These are phyloP conservation scores for Doris montereyensis DNA, from an alignment of 2,888 invertebrate species.

Conservation along the genomic window DNA sequence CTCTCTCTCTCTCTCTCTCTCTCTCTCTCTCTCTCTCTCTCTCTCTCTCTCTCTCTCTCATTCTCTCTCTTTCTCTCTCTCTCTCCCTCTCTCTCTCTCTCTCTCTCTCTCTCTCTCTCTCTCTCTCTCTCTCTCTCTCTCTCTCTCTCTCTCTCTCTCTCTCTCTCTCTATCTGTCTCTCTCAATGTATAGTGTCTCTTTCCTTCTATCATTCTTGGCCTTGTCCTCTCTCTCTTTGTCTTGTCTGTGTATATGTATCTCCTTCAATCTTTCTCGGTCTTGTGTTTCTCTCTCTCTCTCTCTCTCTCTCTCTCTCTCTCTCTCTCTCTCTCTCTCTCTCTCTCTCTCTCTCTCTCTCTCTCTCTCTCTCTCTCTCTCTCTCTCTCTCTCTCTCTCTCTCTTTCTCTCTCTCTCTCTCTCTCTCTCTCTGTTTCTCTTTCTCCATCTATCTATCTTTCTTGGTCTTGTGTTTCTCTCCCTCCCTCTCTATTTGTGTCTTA, in stretches of 20 bases:
- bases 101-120: slow-evolving; percentile 26
- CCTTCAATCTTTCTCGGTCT: background rate
- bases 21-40: slow-evolving; percentile 38
- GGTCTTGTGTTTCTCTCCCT: too few relatives aligned
- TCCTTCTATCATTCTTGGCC: too few relatives aligned
- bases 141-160: slow-evolving; percentile 3
- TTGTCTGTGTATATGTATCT: background rate
- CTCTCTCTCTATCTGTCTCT: too few relatives aligned
- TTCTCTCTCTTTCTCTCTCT: slow-evolving; percentile 20
- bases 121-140: slow-evolving; percentile 30
- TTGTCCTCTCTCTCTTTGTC: too few relatives aligned
- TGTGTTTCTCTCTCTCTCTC: background rate
- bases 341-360: too few relatives aligned
- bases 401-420: slow-evolving; percentile 11
- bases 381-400: background rate
- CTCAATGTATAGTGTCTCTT: too few relatives aligned
- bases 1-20: slow-evolving; percentile 40
- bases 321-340: background rate
- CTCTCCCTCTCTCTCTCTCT: slow-evolving; percentile 10
- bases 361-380: background rate
- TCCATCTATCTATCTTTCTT: too few relatives aligned
- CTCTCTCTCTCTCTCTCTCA: slow-evolving; percentile 36
- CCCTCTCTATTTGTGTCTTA: too few relatives aligned
- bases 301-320: background rate
- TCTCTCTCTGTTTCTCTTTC: too few relatives aligned